phyloP scores from a whole-genome alignment of 2,888 invertebrate genomes.

The Tetragonula carbonaria region DNA sequence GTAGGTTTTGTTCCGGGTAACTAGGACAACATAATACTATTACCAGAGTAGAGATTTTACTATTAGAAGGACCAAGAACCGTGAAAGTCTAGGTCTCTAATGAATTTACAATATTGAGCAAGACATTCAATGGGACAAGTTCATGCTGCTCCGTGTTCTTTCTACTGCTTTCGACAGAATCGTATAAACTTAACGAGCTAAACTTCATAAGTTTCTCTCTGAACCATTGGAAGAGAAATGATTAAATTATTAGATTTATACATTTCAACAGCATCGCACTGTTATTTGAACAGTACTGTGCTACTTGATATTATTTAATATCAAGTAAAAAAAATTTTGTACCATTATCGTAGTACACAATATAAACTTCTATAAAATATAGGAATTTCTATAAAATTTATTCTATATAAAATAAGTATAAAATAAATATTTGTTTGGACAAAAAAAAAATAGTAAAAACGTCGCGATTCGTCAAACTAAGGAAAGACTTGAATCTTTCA shows the following conservation, averaged over 20 bases:
- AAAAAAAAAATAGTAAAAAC: too few species aligned
- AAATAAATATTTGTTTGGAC: too few species aligned
- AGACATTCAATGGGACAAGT: neutral
- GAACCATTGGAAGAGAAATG: neutral
- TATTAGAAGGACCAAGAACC: slow-evolving; percentile 9
- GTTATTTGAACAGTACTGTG: neutral
- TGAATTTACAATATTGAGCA: slow-evolving; percentile 26
- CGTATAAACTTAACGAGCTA: neutral
- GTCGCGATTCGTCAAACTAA: neutral
- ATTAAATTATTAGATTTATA: neutral
- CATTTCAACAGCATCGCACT: too few species aligned
- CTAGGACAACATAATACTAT: slow-evolving; percentile 17
- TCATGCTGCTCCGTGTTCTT: neutral
- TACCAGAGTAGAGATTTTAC: slow-evolving; percentile 10
- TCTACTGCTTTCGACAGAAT: neutral
- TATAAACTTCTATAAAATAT: too few species aligned
- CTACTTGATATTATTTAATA: neutral
- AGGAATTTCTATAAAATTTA: too few species aligned
- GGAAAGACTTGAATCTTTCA: neutral
- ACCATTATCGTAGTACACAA: neutral
- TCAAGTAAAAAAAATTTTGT: neutral
- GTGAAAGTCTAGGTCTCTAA: slow-evolving; percentile 25
- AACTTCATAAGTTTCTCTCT: too few species aligned
- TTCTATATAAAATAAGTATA: too few species aligned
- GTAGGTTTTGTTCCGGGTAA: slow-evolving; percentile 4